Evolutionary conservation across 2,113 vertebrate genomes (phyloP), one percentile per base, ranked within the genome.

Genomic region (Drymodes brunneopygia): DNA sequence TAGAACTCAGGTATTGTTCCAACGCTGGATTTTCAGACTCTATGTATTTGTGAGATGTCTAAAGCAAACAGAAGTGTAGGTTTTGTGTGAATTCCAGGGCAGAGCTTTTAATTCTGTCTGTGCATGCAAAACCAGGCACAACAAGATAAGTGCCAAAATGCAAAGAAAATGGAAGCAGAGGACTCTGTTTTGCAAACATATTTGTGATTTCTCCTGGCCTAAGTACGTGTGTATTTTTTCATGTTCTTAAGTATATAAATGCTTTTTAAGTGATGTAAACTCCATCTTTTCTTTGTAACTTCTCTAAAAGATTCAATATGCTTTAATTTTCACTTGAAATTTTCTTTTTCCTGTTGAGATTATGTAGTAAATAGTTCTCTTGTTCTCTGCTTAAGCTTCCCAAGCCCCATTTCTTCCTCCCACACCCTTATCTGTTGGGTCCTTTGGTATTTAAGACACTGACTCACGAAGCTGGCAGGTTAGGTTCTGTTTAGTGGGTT

Each of bases 351-450:
- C 86, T 88, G 13, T 93, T 90, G 70, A 65, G 74, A 62, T 85
- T 75, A 65, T 62, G 60, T 57, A 33, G 45, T 95, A 84, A 94
- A 90, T 74, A 64, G 35, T 64, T 91, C 60, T 90, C 87, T 93
- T 95, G 67, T 95, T 93, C 42, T 80, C 38, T 86, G 29, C 50
- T 92, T 69, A 61, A 75, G 57, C 70, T 72, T 95, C 70, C 57
- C 48, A 69, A 77, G 58, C 66, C 81, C 61, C 12, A 54, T 72
- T 96, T 92, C 50, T 93, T 92, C 81, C 88, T 97, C 94, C 88
- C 80, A 94, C 96, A 81, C 91, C 86, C 79, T 92, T 93, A 94
- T 94, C 94, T 96, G 89, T 70, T 91, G 71, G 85, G 86, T 78
- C 51, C 75, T 95, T 62, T 86, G 86, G 71, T 92, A 73, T 92